phyloP scores from a whole-genome alignment of 2,797 vertebrate species.

The Vespertilio murinus region DNA sequence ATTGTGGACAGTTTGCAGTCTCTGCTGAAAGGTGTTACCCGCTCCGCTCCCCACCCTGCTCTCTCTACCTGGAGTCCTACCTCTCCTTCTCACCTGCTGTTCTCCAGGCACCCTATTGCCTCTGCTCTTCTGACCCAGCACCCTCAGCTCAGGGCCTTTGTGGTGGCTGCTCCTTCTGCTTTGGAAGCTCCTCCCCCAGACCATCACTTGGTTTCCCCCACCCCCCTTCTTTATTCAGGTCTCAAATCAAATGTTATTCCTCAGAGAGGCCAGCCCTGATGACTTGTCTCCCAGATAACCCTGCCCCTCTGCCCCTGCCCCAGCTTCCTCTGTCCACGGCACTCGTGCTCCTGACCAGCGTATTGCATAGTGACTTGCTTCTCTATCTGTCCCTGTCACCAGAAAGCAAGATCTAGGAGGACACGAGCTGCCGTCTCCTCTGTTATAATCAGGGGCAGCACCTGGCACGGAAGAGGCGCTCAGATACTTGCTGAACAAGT shows the following conservation, averaged over 20 bases:
- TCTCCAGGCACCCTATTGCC: background rate
- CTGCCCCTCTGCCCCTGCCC: fast-evolving
- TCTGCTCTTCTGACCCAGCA: background rate
- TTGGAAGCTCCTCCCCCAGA: background rate
- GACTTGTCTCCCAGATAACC: background rate
- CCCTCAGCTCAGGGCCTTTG: background rate
- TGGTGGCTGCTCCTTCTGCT: background rate
- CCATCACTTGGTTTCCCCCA: background rate
- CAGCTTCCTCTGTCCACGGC: background rate
- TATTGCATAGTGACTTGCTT: fast-evolving
- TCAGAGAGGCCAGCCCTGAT: background rate
- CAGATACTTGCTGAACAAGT: background rate
- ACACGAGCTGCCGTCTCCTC: background rate
- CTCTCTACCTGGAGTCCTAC: background rate
- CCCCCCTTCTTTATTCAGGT: background rate
- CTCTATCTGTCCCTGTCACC: background rate
- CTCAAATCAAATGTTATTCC: background rate
- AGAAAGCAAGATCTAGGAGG: background rate
- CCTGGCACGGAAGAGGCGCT: background rate
- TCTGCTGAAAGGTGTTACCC: no score
- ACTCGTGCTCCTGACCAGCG: background rate
- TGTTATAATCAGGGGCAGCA: background rate
- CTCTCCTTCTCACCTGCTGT: background rate
- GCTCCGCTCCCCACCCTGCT: no score
- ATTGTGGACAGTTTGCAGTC: background rate